Base-by-base conservation (phyloP, 2,797 vertebrate genomes). In the Megaceryle alcyon region DNA sequence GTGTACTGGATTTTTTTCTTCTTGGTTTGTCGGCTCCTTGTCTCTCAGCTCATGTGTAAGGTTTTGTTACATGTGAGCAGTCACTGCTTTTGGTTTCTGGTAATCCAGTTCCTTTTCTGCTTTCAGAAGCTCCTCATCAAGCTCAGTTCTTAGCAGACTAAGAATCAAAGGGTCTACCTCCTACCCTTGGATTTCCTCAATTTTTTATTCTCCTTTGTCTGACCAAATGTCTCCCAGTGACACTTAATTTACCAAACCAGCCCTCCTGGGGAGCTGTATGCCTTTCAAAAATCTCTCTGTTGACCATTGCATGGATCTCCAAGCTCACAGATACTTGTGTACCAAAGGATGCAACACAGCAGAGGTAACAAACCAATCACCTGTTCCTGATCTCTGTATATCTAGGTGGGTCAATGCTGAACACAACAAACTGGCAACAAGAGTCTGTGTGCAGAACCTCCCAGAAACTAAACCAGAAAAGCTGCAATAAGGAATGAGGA, bases 121-220 rank as follows among this genome's bases (percentile, higher is more conserved):
- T 56, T 68, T 93, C 75, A 76, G 78, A 73, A 88, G 19, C 13
- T 72, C 33, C 51, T 72, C 63, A 41, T 39, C 44, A 76, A 70
- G 35, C 9, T 80, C 8, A 2, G 10, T 37, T 94, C 65, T 35
- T 69, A 29, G 46, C 35, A 84, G 56, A 76, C 8, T 21, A 66
- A 85, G 56, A 78, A 68, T 71, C 75, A 80, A 90, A 87, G 29
- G 16, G 37, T 83, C 41, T 81, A 26, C 35, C 73, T 84, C 33
- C 39, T 69, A 56, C 19, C 12, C 49, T 49, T 72, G 37, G 26
- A 70, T 65, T 85, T 82, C 14, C 44, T 78, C 37, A 35, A 15
- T 43, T 26, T 63, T 63, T 71, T 37, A 63, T 66, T 75, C 29
- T 79, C 20, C 19, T 77, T 68, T 68, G 28, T 29, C 39, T 70